Evolutionary conservation across 2,888 invertebrate genomes (phyloP).

Genomic region (Bellardia bayeri): DNA sequence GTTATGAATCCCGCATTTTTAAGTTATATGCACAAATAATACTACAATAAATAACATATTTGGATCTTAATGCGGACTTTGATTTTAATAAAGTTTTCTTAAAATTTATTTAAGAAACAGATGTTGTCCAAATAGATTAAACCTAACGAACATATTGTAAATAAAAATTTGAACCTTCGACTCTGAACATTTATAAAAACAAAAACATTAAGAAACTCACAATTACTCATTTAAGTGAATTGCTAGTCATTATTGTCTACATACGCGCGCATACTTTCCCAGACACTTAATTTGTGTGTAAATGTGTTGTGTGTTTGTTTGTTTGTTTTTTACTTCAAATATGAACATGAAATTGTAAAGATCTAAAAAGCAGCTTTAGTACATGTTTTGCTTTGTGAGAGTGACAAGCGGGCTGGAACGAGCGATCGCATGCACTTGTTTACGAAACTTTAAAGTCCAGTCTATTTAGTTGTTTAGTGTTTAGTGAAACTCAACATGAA

Average conservation of each 20-base stretch:
- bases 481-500: conserved; percentile 53
- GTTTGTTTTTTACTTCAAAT: neutral
- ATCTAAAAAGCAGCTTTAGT: conserved; percentile 47
- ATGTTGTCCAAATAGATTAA: too few species aligned
- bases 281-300: conserved; percentile 15
- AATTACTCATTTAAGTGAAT: neutral
- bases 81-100: too few species aligned
- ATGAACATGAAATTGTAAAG: neutral
- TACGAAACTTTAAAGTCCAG: conserved; percentile 26
- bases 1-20: too few species aligned
- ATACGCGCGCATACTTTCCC: conserved; percentile 44
- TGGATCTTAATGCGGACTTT: too few species aligned
- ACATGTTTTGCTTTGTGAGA: conserved; percentile 17
- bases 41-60: too few species aligned
- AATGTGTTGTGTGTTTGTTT: neutral
- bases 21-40: too few species aligned
- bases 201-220: neutral
- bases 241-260: neutral
- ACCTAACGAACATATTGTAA: neutral
- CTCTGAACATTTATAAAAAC: neutral
- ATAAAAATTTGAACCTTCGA: neutral
- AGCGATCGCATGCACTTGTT: conserved; percentile 40
- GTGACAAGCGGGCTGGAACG: conserved; percentile 26
- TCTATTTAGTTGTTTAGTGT: conserved; percentile 20
- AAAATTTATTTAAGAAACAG: too few species aligned